These are phyloP conservation scores for Listronotus oregonensis DNA, from an alignment of 1,140 invertebrate genomes.

Conservation along the genomic window DNA sequence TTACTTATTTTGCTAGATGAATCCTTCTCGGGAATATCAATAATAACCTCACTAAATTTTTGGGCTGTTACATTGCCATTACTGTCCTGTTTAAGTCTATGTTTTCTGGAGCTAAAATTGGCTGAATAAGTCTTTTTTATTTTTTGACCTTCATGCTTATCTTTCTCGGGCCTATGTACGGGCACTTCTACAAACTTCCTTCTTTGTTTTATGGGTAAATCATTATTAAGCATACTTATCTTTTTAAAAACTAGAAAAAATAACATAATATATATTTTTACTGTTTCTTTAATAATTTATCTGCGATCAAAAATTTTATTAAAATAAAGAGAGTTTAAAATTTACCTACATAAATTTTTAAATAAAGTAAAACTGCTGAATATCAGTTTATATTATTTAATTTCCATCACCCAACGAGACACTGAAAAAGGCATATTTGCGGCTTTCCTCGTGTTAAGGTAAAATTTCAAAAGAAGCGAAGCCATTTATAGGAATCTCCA, in stretches of 20 bases:
- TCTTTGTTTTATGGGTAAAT: conserved; percentile 43
- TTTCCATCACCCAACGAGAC: no score
- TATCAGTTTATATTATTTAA: no score
- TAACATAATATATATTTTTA: not conserved
- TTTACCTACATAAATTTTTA: no score
- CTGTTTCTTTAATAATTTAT: no score
- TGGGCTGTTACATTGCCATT: not conserved
- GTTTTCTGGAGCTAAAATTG: conserved; percentile 41
- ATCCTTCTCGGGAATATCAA: conserved; percentile 36
- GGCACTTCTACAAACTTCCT: conserved; percentile 45
- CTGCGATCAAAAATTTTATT: no score
- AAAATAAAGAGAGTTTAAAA: no score
- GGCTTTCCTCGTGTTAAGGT: no score
- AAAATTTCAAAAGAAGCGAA: no score
- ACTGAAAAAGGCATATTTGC: no score
- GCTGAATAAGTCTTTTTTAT: conserved; percentile 43
- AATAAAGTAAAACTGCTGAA: no score
- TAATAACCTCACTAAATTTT: conserved; percentile 34
- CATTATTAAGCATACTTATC: conserved; percentile 37
- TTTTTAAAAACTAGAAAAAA: conserved; percentile 10
- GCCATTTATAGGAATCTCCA: no score
- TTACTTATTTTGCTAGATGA: conserved; percentile 45
- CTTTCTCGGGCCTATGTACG: conserved; percentile 38
- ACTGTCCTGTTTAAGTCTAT: conserved; percentile 30
- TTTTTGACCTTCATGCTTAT: conserved; percentile 25